These are phyloP conservation scores for Spicauda simplicius DNA, from an alignment of 2,888 invertebrate genomes.

Conservation along the genomic window DNA sequence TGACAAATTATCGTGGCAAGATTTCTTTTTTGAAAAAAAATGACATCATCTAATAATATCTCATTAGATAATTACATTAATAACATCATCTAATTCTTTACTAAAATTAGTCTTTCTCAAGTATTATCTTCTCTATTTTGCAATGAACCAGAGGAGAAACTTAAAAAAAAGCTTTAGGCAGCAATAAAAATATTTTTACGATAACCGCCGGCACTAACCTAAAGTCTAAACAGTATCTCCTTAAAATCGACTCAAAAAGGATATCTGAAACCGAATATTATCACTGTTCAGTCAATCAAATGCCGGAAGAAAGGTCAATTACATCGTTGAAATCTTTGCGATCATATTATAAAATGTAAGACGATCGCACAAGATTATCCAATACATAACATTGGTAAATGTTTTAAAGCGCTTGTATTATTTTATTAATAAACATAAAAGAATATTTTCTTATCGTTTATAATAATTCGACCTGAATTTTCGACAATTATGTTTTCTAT, in stretches of 20 bases:
- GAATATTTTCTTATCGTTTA: no score
- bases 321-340: slow-evolving; percentile 20
- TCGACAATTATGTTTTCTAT: no score
- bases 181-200: background rate
- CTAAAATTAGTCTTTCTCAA: no score
- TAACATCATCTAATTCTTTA: no score
- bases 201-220: background rate
- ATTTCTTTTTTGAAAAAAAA: no score
- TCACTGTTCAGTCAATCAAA: slow-evolving; percentile 22
- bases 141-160: background rate
- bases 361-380: background rate
- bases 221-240: background rate
- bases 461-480: no score
- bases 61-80: no score
- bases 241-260: background rate
- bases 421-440: background rate
- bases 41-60: no score
- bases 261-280: slow-evolving; percentile 20
- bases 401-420: background rate
- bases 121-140: no score
- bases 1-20: no score
- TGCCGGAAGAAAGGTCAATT: slow-evolving; percentile 31
- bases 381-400: background rate
- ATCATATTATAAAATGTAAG: slow-evolving; percentile 24
- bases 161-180: background rate